These are phyloP conservation scores for Heliconius hewitsoni DNA, from an alignment of 1,140 invertebrate genomes.

Conservation along the genomic window DNA sequence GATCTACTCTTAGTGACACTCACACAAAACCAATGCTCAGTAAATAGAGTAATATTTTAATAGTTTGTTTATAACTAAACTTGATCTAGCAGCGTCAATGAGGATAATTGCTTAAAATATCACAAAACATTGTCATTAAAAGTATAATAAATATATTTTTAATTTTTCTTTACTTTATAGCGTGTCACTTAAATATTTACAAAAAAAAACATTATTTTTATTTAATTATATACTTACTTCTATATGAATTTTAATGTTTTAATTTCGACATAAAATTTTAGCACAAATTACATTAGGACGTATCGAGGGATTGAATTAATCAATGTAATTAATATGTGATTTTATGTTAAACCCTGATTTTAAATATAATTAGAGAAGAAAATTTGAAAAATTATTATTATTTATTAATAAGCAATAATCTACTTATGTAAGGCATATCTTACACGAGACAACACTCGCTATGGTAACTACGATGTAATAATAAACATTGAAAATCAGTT, in stretches of 20 bases:
- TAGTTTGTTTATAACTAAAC: too few relatives aligned
- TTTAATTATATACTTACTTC: background rate
- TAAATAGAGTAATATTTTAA: too few relatives aligned
- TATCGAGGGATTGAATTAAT: background rate
- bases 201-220: background rate
- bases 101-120: background rate
- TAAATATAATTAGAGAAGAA: slow-evolving; percentile 2
- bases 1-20: too few relatives aligned
- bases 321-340: background rate
- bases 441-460: background rate
- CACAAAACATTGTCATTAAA: background rate
- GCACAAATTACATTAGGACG: slow-evolving; percentile 1
- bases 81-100: background rate
- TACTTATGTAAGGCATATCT: background rate
- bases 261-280: background rate
- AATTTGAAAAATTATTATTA: background rate
- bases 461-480: slow-evolving; percentile 1
- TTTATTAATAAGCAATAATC: background rate
- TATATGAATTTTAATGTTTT: background rate
- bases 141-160: background rate
- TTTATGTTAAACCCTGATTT: slow-evolving; percentile 11
- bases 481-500: slow-evolving; percentile 5
- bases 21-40: too few relatives aligned
- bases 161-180: background rate
- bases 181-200: background rate